These are phyloP conservation scores for Todiramphus chloris DNA, from an alignment of 2,113 vertebrate species.

Conservation along the genomic window DNA sequence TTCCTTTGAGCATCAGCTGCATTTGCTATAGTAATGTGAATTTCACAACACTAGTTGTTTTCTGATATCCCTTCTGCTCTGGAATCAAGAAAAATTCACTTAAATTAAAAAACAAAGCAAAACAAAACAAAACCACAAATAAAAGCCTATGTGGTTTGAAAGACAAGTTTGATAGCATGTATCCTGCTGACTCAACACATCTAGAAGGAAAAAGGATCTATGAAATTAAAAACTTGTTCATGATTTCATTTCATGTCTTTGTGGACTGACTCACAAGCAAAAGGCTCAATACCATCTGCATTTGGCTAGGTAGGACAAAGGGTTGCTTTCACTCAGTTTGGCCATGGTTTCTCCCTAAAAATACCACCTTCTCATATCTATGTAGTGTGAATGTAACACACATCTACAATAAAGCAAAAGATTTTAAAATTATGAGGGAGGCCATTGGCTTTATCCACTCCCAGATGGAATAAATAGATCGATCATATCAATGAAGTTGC, in stretches of 20 bases:
- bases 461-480: neutral
- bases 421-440: neutral
- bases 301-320: neutral
- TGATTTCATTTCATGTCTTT: neutral
- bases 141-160: neutral
- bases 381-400: neutral
- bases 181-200: neutral
- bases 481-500: neutral
- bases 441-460: neutral
- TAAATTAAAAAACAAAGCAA: neutral
- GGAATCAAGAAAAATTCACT: neutral
- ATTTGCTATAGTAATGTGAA: neutral
- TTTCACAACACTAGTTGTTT: slow-evolving; percentile 23
- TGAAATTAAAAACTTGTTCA: neutral
- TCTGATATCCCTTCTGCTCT: neutral
- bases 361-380: neutral
- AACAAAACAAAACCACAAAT: neutral
- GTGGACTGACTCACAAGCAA: neutral
- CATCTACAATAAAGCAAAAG: neutral
- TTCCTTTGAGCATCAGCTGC: neutral
- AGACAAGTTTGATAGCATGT: neutral
- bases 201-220: neutral
- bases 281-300: neutral
- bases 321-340: neutral
- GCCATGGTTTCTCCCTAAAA: neutral